Evolutionary conservation across 1,140 invertebrate genomes (phyloP).

Genomic region (Brachionus rotundiformis): DNA sequence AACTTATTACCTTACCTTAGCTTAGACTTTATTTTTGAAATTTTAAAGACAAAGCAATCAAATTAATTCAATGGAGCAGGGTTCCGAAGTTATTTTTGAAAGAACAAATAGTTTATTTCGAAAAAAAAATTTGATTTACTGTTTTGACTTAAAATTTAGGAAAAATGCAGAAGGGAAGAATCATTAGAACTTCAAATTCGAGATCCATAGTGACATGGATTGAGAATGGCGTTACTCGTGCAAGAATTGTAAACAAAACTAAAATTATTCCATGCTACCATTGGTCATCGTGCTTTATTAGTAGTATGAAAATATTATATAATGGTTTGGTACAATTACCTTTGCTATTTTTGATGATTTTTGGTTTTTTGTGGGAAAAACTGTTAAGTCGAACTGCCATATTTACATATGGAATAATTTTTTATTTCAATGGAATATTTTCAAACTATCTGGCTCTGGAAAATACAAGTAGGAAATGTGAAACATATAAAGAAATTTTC

Average conservation of each 20-base stretch:
- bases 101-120: slow-evolving; percentile 16
- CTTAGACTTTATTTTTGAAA: slow-evolving; percentile 5
- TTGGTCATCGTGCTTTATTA: background rate
- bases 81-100: slow-evolving; percentile 4
- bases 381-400: background rate
- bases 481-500: background rate
- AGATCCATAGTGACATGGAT: background rate
- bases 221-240: slow-evolving; percentile 22
- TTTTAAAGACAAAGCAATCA: background rate
- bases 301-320: background rate
- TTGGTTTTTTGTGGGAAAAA: background rate
- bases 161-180: background rate
- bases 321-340: background rate
- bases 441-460: slow-evolving; percentile 9
- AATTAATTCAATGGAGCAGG: background rate
- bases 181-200: background rate
- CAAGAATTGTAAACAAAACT: background rate
- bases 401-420: background rate
- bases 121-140: background rate
- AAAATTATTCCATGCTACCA: background rate
- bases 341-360: background rate
- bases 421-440: slow-evolving; percentile 6
- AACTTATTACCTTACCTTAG: slow-evolving; percentile 11
- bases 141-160: background rate
- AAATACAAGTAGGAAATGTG: background rate